phyloP scores from a whole-genome alignment of 2,888 invertebrate species.

The Acheta domesticus region DNA sequence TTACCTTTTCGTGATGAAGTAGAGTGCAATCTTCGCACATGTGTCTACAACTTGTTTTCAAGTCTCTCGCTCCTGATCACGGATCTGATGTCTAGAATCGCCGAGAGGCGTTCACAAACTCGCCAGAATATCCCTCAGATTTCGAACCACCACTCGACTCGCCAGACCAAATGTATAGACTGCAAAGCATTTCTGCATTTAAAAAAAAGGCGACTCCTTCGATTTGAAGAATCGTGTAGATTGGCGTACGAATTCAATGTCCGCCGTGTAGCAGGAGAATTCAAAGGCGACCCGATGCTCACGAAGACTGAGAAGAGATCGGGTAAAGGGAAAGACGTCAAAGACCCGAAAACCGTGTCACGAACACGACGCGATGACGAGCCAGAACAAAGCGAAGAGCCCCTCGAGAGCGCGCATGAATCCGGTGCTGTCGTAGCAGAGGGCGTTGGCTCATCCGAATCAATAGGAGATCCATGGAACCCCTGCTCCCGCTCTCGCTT shows the following conservation, averaged over 20 bases:
- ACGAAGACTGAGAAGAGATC: too few species aligned
- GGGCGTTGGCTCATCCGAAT: neutral
- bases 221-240: conserved; percentile 7
- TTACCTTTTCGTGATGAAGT: too few species aligned
- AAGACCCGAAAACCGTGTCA: neutral
- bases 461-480: neutral
- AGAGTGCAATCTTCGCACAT: too few species aligned
- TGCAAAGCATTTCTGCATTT: too few species aligned
- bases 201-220: neutral
- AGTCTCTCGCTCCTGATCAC: too few species aligned
- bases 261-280: neutral
- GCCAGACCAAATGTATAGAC: too few species aligned
- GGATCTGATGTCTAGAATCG: too few species aligned
- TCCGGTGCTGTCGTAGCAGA: neutral
- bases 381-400: neutral
- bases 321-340: neutral
- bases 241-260: neutral
- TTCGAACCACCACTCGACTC: neutral
- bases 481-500: neutral
- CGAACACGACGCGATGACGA: neutral
- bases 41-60: too few species aligned
- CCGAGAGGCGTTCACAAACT: too few species aligned
- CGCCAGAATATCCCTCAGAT: too few species aligned
- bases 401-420: neutral
- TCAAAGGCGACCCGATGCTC: too few species aligned